These are phyloP conservation scores for Harpalus rubripes DNA, from an alignment of 2,888 invertebrate genomes.

Conservation along the genomic window DNA sequence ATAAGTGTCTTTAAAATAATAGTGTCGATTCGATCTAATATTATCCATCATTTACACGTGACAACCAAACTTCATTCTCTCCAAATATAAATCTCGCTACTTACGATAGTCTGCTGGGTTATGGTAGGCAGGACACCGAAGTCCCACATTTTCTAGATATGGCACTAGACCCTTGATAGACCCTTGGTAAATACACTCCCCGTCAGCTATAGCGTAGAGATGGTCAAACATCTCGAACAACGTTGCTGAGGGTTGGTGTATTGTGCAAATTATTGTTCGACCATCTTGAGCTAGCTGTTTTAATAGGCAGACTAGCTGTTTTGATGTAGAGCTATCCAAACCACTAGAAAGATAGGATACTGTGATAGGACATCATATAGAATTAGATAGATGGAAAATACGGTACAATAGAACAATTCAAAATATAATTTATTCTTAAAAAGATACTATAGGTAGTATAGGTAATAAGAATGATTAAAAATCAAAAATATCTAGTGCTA, in stretches of 20 bases:
- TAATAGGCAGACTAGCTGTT: conserved; percentile 89
- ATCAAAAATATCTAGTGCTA: too few relatives aligned
- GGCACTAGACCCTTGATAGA: conserved; percentile 87
- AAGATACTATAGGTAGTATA: too few relatives aligned
- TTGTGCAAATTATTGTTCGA: conserved; percentile 91
- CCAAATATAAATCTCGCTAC: conserved; percentile 72
- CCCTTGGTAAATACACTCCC: conserved; percentile 90
- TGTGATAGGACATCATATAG: not conserved
- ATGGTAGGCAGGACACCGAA: conserved; percentile 92
- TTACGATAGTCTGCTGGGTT: conserved; percentile 95
- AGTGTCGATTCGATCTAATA: too few relatives aligned
- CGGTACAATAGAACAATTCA: too few relatives aligned
- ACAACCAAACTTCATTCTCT: not conserved
- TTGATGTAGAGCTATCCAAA: conserved; percentile 89
- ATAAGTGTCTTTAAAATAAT: too few relatives aligned
- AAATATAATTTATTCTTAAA: too few relatives aligned
- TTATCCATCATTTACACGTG: not conserved
- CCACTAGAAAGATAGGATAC: conserved; percentile 80
- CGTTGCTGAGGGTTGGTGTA: conserved; percentile 94
- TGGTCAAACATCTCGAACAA: conserved; percentile 94
- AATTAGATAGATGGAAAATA: not conserved
- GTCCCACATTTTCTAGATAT: conserved; percentile 84
- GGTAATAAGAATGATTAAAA: too few relatives aligned
- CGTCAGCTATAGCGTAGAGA: conserved; percentile 89
- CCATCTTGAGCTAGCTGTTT: conserved; percentile 91